Conservation (phyloP, 2,797 vertebrate genomes). For the Sternarchorhynchus goeldii region DNA sequence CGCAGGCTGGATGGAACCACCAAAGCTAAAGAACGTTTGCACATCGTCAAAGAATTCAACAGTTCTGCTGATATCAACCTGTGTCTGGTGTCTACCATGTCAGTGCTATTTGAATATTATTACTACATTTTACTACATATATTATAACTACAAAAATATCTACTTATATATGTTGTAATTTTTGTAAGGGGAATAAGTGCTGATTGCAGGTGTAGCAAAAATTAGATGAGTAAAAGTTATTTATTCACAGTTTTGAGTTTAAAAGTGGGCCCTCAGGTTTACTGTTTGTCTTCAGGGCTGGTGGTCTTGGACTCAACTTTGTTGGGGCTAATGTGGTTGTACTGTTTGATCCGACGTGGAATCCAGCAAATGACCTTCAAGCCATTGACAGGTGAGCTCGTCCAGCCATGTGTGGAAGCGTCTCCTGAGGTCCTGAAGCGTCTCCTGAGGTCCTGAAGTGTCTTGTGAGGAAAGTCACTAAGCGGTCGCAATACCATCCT, state of each 20-base stretch:
- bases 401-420: background rate
- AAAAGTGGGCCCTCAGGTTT: background rate
- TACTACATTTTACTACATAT: too few relatives aligned
- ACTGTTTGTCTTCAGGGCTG: conserved; percentile 79
- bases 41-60: conserved; percentile 94
- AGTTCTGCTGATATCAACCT: conserved; percentile 83
- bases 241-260: conserved; percentile 15
- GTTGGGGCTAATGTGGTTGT: conserved; percentile 94
- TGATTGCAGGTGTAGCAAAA: background rate
- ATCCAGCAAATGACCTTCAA: conserved; percentile 97
- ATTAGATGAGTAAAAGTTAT: background rate
- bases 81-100: conserved; percentile 97
- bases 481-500: too few relatives aligned
- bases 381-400: conserved; percentile 89
- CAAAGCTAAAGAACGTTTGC: conserved; percentile 89
- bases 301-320: conserved; percentile 95
- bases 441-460: too few relatives aligned
- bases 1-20: conserved; percentile 90
- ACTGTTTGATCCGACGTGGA: conserved; percentile 97
- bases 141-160: too few relatives aligned
- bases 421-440: too few relatives aligned
- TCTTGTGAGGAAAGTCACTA: too few relatives aligned
- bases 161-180: too few relatives aligned
- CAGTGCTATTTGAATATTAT: conserved; percentile 63
- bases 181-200: background rate